A percentile compares a stretch with the other conserved stretches of the same genome.
These are phyloP conservation scores for Operophtera brumata DNA, from an alignment of 2,888 invertebrate genomes.

Conservation along the genomic window DNA sequence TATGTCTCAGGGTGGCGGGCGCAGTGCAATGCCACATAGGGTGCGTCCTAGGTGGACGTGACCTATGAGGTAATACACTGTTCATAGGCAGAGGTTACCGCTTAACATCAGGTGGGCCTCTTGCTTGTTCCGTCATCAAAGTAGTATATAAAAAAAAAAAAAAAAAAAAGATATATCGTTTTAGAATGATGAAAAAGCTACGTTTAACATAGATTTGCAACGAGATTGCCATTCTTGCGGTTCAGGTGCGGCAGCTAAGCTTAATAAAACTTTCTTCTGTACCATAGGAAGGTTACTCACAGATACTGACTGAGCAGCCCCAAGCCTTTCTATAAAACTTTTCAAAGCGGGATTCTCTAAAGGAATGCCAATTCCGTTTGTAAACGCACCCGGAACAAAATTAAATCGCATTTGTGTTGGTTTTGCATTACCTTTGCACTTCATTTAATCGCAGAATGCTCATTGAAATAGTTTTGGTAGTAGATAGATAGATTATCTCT, in stretches of 20 bases:
- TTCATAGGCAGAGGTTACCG: too few species aligned
- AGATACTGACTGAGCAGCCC: conserved; percentile 38
- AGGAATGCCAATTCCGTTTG: conserved; percentile 56
- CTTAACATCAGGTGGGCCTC: too few species aligned
- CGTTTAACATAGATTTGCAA: conserved; percentile 19
- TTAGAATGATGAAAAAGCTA: conserved; percentile 15
- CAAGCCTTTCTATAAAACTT: conserved; percentile 45
- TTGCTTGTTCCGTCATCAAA: too few species aligned
- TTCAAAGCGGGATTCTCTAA: conserved; percentile 44
- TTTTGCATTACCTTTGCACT: conserved; percentile 30
- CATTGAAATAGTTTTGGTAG: conserved; percentile 20
- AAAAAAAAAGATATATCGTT: conserved; percentile 17
- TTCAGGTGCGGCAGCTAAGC: conserved; percentile 18
- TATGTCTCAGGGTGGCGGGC: too few species aligned
- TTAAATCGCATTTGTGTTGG: conserved; percentile 44
- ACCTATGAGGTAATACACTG: too few species aligned
- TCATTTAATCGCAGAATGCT: conserved; percentile 22
- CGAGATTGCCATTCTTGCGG: conserved; percentile 17
- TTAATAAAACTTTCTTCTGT: conserved; percentile 39
- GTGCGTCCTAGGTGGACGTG: too few species aligned
- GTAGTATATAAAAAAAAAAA: too few species aligned
- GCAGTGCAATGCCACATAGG: too few species aligned
- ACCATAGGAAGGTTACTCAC: conserved; percentile 33
- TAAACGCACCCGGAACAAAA: conserved; percentile 36
- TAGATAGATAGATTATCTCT: too few species aligned